Percentiles rank a stretch among this genome's conserved stretches.
Evolutionary conservation across 2,113 vertebrate species (phyloP).

Genomic region (Catharus minimus): DNA sequence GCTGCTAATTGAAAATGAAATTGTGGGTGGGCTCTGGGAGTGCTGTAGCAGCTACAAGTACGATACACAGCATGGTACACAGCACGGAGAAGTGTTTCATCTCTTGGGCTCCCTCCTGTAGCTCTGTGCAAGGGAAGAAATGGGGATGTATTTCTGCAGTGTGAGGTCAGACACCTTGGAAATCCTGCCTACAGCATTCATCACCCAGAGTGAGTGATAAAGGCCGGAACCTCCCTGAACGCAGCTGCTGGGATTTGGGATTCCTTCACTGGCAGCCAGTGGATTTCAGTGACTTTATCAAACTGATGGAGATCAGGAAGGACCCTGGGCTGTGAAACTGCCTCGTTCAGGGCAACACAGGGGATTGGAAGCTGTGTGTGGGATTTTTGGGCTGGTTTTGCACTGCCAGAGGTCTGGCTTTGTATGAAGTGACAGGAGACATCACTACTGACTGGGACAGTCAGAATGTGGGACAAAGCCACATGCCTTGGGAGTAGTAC

Average conservation of each 20-base stretch:
- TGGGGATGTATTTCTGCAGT: accelerated
- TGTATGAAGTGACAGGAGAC: not conserved
- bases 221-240: not conserved
- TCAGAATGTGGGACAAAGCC: not conserved
- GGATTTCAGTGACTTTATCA: not conserved
- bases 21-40: conserved; percentile 75
- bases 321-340: not conserved
- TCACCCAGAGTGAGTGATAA: not conserved
- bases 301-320: not conserved
- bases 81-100: not conserved
- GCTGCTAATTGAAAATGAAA: conserved; percentile 81
- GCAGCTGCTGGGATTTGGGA: not conserved
- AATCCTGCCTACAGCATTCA: not conserved
- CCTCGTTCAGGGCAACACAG: accelerated
- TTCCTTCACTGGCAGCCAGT: not conserved
- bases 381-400: not conserved
- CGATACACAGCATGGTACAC: not conserved
- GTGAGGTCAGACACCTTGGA: not conserved
- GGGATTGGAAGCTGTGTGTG: not conserved
- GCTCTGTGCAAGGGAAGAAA: not conserved
- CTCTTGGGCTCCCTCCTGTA: not conserved
- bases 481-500: not conserved
- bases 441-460: accelerated
- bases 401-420: not conserved
- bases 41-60: not conserved